Base-by-base conservation (phyloP, 2,113 vertebrate species). In the Phalacrocorax brasilianus region DNA sequence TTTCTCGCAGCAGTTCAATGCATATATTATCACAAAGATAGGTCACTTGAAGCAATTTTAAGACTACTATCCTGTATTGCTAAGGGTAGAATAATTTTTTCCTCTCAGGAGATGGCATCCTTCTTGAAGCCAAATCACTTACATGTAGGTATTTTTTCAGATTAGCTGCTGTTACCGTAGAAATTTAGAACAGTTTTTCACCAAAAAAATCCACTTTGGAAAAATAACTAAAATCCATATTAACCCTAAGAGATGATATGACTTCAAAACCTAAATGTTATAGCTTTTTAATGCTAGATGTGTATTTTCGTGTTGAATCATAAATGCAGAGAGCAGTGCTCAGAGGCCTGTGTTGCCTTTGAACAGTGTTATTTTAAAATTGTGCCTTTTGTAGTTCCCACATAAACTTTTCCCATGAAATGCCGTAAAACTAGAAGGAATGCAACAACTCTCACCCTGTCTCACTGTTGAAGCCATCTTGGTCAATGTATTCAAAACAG, bases 361-460 rank as follows among this genome's bases (percentile, higher is more conserved):
- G 62, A 83, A 88, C 72, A 47, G 17, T 63, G 76, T 70, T 92
- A 42, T 80, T 95, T 91, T 91, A 93, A 88, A 92, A 71, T 72
- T 63, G 8, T 71, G 67, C 79, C 66, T 88, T 95, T 88, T 73
- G 14, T 76, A 85, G 55, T 30, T 92, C 75, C 72, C 33, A 27
- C 24, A 14, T 33, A 22, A 20, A 4, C 47, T 78, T 47, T 85
- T 38, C 33, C 76, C 19, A 16, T 63, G 13, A 73, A 68, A 78
- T 35, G 40, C 59, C 35, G 28, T 63, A 52, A 53, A 53, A 85
- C 20, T 67, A 61, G 55, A 65, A 73, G 56, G 35, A 87, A 50
- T 44, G 18, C 67, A 73, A 30, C 24, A 67, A 3, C 42, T 47
- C 8, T 52, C 44, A 18, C 45, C 49, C 53, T 30, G 22, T 35